Percentiles rank a stretch among this genome's conserved stretches.
These are phyloP conservation scores for Cyprinella venusta DNA, from an alignment of 2,797 vertebrate genomes.

Conservation along the genomic window DNA sequence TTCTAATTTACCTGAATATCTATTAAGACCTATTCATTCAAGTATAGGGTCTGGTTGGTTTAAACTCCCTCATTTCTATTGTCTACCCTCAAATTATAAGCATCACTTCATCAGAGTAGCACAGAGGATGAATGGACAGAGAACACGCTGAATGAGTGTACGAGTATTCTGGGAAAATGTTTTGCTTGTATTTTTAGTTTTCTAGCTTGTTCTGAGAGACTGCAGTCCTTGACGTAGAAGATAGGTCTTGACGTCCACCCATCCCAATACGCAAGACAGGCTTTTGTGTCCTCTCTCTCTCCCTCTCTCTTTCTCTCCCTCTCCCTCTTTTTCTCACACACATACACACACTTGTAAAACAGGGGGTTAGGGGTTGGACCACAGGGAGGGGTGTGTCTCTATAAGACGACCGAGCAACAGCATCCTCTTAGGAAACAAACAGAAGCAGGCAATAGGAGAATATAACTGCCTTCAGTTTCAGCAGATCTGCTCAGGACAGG, in stretches of 20 bases:
- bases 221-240: slow-evolving; percentile 48
- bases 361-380: slow-evolving; percentile 58
- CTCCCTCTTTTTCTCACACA: background rate
- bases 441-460: slow-evolving; percentile 66
- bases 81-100: background rate
- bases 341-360: slow-evolving; percentile 50
- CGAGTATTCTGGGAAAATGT: background rate
- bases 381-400: slow-evolving; percentile 75
- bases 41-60: background rate
- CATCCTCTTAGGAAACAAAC: slow-evolving; percentile 70
- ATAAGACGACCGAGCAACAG: slow-evolving; percentile 76
- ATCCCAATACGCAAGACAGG: slow-evolving; percentile 42
- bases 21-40: background rate
- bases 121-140: slow-evolving; percentile 19
- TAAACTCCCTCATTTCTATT: background rate
- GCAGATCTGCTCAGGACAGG: slow-evolving; percentile 54
- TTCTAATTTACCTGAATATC: background rate
- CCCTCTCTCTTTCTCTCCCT: slow-evolving; percentile 1
- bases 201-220: slow-evolving; percentile 27
- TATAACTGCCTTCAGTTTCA: slow-evolving; percentile 46
- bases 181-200: slow-evolving; percentile 49
- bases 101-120: slow-evolving; percentile 7
- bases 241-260: slow-evolving; percentile 36
- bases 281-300: slow-evolving; percentile 7
- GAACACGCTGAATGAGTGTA: slow-evolving; percentile 3